phyloP scores from a whole-genome alignment of 2,888 invertebrate genomes.

The Meteorus cinctellus region DNA sequence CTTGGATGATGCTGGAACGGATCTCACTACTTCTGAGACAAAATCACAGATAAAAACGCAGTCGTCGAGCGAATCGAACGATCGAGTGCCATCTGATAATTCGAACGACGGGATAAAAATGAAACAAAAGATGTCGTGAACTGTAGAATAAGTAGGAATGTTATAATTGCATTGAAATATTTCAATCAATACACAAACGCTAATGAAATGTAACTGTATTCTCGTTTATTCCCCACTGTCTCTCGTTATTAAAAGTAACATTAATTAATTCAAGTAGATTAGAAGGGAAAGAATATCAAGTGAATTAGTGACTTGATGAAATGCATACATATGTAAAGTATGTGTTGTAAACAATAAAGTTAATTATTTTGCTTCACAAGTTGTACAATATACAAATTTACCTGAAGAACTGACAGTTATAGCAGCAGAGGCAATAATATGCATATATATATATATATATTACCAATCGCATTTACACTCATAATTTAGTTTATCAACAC shows the following conservation, averaged over 20 bases:
- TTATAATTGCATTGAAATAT: not conserved
- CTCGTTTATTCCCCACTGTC: not conserved
- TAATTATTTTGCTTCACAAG: not conserved
- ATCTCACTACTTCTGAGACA: not conserved
- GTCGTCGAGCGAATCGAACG: slow-evolving; percentile 21
- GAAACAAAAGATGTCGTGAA: slow-evolving; percentile 71
- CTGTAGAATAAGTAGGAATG: slow-evolving; percentile 12
- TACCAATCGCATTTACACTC: not conserved
- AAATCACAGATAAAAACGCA: slow-evolving; percentile 45
- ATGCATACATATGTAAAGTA: not conserved
- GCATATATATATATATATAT: not conserved
- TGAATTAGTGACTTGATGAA: not conserved
- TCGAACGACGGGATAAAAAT: slow-evolving; percentile 62
- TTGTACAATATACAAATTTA: not conserved
- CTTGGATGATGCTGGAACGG: slow-evolving; percentile 72
- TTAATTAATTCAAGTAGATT: not conserved
- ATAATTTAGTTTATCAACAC: not conserved
- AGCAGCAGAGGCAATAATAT: not conserved
- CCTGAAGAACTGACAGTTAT: no score
- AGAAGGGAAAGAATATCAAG: not conserved
- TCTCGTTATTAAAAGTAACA: not conserved
- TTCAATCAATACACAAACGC: not conserved
- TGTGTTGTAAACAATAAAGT: slow-evolving; percentile 15
- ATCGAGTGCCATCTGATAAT: slow-evolving; percentile 36
- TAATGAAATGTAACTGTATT: not conserved